These are phyloP conservation scores for Solea solea DNA, from an alignment of 2,113 vertebrate species.

Conservation along the genomic window DNA sequence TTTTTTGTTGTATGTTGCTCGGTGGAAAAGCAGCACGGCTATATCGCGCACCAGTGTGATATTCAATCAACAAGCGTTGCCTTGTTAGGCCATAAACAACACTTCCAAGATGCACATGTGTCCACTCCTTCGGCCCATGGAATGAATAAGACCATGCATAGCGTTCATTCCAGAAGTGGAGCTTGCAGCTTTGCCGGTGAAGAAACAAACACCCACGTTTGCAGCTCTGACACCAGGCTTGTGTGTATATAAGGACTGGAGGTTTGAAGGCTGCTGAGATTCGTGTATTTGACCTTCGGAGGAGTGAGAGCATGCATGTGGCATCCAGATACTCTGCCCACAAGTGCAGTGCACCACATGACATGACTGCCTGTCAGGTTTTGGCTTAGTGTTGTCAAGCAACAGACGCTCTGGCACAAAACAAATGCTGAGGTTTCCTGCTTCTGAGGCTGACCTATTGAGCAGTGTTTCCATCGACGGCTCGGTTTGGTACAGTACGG, in stretches of 20 bases:
- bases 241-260: slow-evolving; percentile 26
- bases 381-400: not conserved
- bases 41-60: slow-evolving; percentile 20
- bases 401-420: slow-evolving; percentile 13
- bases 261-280: slow-evolving; percentile 15
- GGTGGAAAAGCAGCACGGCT: not conserved
- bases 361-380: slow-evolving; percentile 22
- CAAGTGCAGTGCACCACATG: not conserved
- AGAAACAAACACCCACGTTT: slow-evolving; percentile 75
- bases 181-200: slow-evolving; percentile 53
- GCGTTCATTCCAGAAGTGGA: slow-evolving; percentile 60
- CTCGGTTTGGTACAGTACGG: too few relatives aligned
- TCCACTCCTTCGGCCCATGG: slow-evolving; percentile 44
- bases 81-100: slow-evolving; percentile 58
- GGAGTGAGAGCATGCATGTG: slow-evolving; percentile 20
- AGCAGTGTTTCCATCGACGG: too few relatives aligned
- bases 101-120: slow-evolving; percentile 16
- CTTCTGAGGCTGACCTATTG: not conserved
- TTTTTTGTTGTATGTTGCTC: slow-evolving; percentile 18
- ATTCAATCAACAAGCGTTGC: slow-evolving; percentile 51
- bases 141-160: slow-evolving; percentile 67
- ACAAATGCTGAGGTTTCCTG: slow-evolving; percentile 18
- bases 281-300: slow-evolving; percentile 23
- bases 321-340: slow-evolving; percentile 24
- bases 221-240: slow-evolving; percentile 50